Conservation (phyloP, 2,888 invertebrate genomes). For the Elmis aenea region DNA sequence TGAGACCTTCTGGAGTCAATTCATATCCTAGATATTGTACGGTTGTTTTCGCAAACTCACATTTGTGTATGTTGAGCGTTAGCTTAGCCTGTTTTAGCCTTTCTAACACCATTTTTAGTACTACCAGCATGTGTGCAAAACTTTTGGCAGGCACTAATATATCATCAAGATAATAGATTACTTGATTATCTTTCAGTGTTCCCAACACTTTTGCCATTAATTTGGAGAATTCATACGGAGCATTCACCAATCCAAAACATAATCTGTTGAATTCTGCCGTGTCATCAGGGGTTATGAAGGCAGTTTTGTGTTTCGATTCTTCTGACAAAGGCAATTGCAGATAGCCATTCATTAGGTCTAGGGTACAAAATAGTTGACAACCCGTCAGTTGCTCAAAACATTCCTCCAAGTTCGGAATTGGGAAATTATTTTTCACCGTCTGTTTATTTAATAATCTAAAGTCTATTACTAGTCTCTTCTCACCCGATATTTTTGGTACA, state of each 20-base stretch:
- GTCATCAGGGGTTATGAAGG: conserved; percentile 28
- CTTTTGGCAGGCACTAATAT: conserved; percentile 24
- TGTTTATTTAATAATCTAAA: conserved; percentile 20
- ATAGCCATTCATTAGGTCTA: conserved; percentile 11
- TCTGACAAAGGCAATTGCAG: conserved; percentile 12
- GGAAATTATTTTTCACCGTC: conserved; percentile 17
- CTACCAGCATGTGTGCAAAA: conserved; percentile 25
- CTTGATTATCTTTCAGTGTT: conserved; percentile 12
- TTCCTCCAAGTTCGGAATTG: conserved; percentile 20
- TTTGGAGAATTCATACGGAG: conserved; percentile 29
- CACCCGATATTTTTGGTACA: conserved; percentile 19
- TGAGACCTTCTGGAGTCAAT: conserved; percentile 6
- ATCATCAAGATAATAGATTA: conserved; percentile 34
- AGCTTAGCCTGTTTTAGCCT: conserved; percentile 23
- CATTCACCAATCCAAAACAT: conserved; percentile 34
- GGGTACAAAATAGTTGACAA: conserved; percentile 12
- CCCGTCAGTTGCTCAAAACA: conserved; percentile 17
- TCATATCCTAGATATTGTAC: conserved; percentile 32
- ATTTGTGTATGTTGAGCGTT: conserved; percentile 31
- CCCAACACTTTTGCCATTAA: conserved; percentile 28
- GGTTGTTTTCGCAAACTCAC: conserved; percentile 23
- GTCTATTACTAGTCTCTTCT: conserved; percentile 19
- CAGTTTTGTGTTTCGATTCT: conserved; percentile 12
- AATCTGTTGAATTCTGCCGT: conserved; percentile 31
- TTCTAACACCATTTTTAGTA: conserved; percentile 24